Conservation (phyloP, 1,140 invertebrate genomes). For the Drosophila hydei region DNA sequence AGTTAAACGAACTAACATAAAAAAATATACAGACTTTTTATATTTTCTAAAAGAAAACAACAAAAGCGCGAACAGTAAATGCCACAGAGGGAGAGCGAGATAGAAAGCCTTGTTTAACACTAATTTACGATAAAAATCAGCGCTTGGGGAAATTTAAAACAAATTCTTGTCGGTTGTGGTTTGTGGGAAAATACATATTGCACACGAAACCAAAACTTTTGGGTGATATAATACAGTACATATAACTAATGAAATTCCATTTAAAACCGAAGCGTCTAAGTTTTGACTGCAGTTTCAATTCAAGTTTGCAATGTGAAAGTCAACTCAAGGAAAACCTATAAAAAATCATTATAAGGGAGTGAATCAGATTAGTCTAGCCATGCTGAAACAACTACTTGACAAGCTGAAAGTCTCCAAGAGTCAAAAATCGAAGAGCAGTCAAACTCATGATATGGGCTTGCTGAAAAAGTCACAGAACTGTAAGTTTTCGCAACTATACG, state of each 20-base stretch:
- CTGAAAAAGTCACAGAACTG: conserved; percentile 32
- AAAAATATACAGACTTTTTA: conserved; percentile 7
- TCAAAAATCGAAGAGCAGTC: conserved; percentile 1
- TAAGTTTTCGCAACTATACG: conserved; percentile 22
- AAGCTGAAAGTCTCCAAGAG: conserved; percentile 36
- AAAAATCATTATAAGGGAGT: too few relatives aligned
- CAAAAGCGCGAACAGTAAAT: neutral
- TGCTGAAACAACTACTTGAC: conserved; percentile 46
- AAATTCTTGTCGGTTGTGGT: conserved; percentile 45
- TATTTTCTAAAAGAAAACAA: conserved; percentile 10
- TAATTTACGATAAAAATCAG: conserved; percentile 41
- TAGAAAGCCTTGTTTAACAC: conserved; percentile 28
- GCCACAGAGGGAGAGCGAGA: conserved; percentile 6
- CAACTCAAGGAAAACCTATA: neutral
- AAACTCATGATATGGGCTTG: conserved; percentile 28
- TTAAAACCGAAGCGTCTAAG: conserved; percentile 4
- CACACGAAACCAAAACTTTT: conserved; percentile 36
- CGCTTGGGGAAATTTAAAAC: conserved; percentile 18
- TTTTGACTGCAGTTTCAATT: conserved; percentile 37
- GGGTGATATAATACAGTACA: neutral
- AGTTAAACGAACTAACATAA: neutral
- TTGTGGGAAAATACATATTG: conserved; percentile 37
- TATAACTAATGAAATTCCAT: conserved; percentile 28
- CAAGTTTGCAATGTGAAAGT: conserved; percentile 51
- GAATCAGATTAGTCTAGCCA: conserved; percentile 3